Percentiles rank a stretch among this genome's conserved stretches.
Conservation (phyloP, 1,140 invertebrate species). For the Pantala flavescens region DNA sequence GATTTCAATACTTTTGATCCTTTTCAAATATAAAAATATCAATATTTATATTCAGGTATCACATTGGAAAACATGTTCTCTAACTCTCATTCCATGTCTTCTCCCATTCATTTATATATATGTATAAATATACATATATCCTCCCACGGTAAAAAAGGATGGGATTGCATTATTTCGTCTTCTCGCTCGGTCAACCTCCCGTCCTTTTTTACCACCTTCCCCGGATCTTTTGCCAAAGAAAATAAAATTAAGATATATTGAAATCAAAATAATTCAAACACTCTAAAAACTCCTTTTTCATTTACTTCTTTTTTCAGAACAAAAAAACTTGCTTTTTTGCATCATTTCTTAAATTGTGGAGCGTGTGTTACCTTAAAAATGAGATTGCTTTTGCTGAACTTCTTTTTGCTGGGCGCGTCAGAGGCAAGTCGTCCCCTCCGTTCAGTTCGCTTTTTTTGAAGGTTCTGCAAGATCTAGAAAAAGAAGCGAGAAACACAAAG, state of each 20-base stretch:
- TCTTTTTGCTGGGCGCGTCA: conserved; percentile 76
- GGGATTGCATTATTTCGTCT: neutral
- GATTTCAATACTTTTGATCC: neutral
- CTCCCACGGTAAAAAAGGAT: neutral
- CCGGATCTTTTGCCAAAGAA: too few relatives aligned
- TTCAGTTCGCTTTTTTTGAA: conserved; percentile 92
- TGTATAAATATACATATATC: neutral
- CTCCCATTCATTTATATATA: too few relatives aligned
- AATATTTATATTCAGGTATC: neutral
- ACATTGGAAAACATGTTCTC: neutral
- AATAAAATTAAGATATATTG: too few relatives aligned
- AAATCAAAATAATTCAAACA: neutral
- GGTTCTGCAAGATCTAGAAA: conserved; percentile 95
- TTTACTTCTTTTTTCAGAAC: neutral
- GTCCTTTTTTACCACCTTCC: too few relatives aligned
- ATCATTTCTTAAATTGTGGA: neutral
- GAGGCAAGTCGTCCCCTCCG: conserved; percentile 81
- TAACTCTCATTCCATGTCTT: too few relatives aligned
- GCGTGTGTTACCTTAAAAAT: conserved; percentile 84
- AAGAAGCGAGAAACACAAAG: conserved; percentile 54
- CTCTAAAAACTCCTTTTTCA: neutral
- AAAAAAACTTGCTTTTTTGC: neutral
- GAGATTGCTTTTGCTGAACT: conserved; percentile 88
- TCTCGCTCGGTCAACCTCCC: too few relatives aligned
- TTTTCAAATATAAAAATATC: neutral